A percentile compares a stretch with the other conserved stretches of the same genome.
These are phyloP conservation scores for Terebella lapidaria DNA, from an alignment of 2,888 invertebrate genomes.

Conservation along the genomic window DNA sequence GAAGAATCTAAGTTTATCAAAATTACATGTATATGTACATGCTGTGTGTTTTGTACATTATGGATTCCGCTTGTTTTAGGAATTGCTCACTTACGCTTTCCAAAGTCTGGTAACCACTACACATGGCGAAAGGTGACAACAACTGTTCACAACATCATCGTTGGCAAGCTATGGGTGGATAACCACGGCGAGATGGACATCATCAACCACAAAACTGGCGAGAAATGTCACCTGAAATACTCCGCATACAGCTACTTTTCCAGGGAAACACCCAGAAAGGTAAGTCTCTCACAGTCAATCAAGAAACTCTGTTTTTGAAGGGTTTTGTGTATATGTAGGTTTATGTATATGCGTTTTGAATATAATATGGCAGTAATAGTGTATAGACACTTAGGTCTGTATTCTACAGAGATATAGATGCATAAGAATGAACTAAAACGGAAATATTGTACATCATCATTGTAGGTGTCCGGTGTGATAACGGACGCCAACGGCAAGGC, in stretches of 20 bases:
- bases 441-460: neutral
- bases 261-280: conserved; percentile 79
- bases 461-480: conserved; percentile 67
- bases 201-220: conserved; percentile 78
- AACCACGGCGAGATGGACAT: conserved; percentile 99
- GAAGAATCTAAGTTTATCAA: too few relatives aligned
- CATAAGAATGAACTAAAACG: too few relatives aligned
- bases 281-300: conserved; percentile 21
- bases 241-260: conserved; percentile 98
- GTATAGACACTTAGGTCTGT: too few relatives aligned
- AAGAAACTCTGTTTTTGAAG: too few relatives aligned
- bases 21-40: too few relatives aligned
- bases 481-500: conserved; percentile 59
- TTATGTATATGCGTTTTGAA: too few relatives aligned
- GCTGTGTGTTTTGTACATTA: too few relatives aligned
- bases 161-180: conserved; percentile 99
- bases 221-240: conserved; percentile 94
- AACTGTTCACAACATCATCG: conserved; percentile 98
- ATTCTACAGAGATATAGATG: too few relatives aligned
- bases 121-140: conserved; percentile 98
- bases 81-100: conserved; percentile 62
- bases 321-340: too few relatives aligned
- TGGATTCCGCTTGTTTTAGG: conserved; percentile 36
- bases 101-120: conserved; percentile 68
- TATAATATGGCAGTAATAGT: too few relatives aligned